Evolutionary conservation across 1,140 invertebrate species (phyloP).

Genomic region (Bombus superbus): DNA sequence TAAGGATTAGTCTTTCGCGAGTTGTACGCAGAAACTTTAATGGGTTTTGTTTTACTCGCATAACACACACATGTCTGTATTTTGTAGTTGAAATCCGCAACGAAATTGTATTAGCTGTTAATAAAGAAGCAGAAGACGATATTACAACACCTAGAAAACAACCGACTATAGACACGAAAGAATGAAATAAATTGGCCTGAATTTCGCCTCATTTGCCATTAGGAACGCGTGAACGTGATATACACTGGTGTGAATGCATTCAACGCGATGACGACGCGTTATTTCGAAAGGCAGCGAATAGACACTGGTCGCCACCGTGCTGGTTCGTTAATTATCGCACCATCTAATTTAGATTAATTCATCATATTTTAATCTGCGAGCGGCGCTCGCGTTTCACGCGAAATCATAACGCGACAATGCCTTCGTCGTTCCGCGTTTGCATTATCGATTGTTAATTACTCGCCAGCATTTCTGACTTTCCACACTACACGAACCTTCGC

Average conservation of each 20-base stretch:
- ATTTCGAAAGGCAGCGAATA: neutral
- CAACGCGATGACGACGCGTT: neutral
- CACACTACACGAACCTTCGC: no score
- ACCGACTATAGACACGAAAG: no score
- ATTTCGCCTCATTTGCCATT: neutral
- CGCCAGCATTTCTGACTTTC: neutral
- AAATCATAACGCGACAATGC: constrained; percentile 5
- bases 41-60: neutral
- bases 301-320: neutral
- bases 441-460: constrained; percentile 35
- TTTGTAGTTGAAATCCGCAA: no score
- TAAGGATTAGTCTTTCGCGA: neutral
- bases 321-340: neutral
- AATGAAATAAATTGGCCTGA: neutral
- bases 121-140: neutral
- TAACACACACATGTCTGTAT: no score
- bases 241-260: neutral
- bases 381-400: neutral
- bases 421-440: constrained; percentile 3
- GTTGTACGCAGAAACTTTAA: neutral
- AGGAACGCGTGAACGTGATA: neutral
- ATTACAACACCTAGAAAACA: neutral
- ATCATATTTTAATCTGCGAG: constrained; percentile 22
- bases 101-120: neutral
- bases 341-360: constrained; percentile 33